phyloP scores from a whole-genome alignment of 1,140 invertebrate species.

The Drosophila trapezifrons region DNA sequence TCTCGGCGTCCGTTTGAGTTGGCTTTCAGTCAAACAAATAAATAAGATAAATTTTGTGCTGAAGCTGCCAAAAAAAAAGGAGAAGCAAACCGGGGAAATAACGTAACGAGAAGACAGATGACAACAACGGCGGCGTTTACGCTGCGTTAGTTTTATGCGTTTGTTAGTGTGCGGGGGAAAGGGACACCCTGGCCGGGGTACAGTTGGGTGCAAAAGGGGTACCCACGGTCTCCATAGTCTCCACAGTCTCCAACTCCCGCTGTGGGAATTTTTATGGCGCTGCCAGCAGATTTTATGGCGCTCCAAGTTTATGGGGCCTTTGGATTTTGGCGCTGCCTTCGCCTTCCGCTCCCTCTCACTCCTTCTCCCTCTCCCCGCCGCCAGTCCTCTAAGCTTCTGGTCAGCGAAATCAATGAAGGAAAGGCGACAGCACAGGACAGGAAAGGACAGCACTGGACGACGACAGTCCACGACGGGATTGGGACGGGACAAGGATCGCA shows the following conservation, averaged over 20 bases:
- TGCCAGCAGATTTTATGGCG: slow-evolving; percentile 84
- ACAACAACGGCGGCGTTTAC: slow-evolving; percentile 62
- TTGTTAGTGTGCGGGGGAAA: slow-evolving; percentile 31
- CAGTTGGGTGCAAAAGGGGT: slow-evolving; percentile 22
- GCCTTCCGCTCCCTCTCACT: slow-evolving; percentile 17
- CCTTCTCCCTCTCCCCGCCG: neutral
- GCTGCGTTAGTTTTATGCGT: slow-evolving; percentile 83
- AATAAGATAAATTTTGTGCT: slow-evolving; percentile 78
- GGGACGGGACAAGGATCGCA: slow-evolving; percentile 28
- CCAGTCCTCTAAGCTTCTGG: slow-evolving; percentile 31
- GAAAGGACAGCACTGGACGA: slow-evolving; percentile 25
- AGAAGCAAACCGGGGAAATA: slow-evolving; percentile 15
- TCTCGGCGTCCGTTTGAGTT: slow-evolving; percentile 44
- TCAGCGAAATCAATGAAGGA: slow-evolving; percentile 74
- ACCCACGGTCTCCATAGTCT: slow-evolving; percentile 21
- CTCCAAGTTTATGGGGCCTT: slow-evolving; percentile 82
- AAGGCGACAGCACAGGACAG: slow-evolving; percentile 26
- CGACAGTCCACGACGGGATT: slow-evolving; percentile 14
- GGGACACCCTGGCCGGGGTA: slow-evolving; percentile 26
- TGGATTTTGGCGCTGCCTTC: slow-evolving; percentile 65
- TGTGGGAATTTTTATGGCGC: slow-evolving; percentile 79
- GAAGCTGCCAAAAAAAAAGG: slow-evolving; percentile 65
- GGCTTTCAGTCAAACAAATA: slow-evolving; percentile 75
- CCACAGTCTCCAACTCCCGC: slow-evolving; percentile 60
- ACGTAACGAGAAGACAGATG: slow-evolving; percentile 54